phyloP scores from a whole-genome alignment of 2,888 invertebrate genomes.

The Lutraria lutraria region DNA sequence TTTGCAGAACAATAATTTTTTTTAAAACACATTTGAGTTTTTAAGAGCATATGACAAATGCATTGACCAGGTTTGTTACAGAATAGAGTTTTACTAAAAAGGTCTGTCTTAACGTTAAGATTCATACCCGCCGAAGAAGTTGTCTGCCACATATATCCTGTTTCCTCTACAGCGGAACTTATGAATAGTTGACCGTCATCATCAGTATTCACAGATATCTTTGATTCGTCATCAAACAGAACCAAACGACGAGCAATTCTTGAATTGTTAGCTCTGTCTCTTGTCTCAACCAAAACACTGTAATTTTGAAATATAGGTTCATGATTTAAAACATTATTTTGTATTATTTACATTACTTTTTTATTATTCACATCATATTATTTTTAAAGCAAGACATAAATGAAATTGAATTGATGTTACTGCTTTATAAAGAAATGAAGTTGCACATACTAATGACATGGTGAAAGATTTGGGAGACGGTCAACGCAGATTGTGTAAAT shows the following conservation, averaged over 20 bases:
- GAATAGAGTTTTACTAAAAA: neutral
- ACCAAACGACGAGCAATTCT: conserved; percentile 65
- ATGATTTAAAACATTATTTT: neutral
- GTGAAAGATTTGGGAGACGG: neutral
- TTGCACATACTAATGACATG: neutral
- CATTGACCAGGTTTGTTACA: too few species aligned
- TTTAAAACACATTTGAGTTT: neutral
- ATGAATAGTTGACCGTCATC: conserved; percentile 40
- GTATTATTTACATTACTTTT: too few species aligned
- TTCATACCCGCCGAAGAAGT: neutral
- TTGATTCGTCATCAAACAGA: conserved; percentile 68
- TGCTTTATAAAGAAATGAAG: neutral
- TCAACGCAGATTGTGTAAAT: too few species aligned
- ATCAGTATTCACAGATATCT: conserved; percentile 50
- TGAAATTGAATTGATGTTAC: neutral
- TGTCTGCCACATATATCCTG: conserved; percentile 69
- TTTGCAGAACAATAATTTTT: neutral
- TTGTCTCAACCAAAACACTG: conserved; percentile 67
- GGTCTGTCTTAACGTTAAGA: neutral
- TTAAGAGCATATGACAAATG: neutral
- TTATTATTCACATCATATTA: too few species aligned
- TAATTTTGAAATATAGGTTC: neutral
- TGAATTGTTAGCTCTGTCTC: conserved; percentile 75
- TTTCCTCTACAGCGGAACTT: conserved; percentile 59
- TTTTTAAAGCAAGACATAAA: neutral